A percentile compares a stretch with the other conserved stretches of the same genome.
Evolutionary conservation across 2,797 vertebrate genomes (phyloP).

Genomic region (Chaetophractus vellerosus): DNA sequence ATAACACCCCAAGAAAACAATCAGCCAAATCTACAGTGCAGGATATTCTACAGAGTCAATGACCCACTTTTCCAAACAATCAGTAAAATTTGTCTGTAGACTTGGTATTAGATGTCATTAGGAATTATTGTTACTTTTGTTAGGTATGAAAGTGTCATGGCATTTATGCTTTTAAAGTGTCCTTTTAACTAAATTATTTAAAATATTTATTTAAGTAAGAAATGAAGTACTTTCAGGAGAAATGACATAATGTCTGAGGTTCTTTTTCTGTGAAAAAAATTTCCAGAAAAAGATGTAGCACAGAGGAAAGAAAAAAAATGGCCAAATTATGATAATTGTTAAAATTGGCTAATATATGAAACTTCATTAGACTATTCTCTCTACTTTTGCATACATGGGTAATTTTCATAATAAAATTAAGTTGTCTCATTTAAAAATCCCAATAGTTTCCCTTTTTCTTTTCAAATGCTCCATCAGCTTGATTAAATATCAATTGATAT

Average conservation of each 20-base stretch:
- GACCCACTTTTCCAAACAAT: neutral
- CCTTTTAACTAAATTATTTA: neutral
- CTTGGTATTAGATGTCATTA: neutral
- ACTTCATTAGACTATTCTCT: neutral
- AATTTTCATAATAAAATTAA: neutral
- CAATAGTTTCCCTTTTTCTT: neutral
- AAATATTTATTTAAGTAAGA: neutral
- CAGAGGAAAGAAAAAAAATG: neutral
- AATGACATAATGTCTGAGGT: neutral
- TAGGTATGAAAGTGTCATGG: neutral
- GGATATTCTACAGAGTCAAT: neutral
- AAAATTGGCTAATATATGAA: neutral
- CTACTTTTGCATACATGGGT: neutral
- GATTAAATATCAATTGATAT: neutral
- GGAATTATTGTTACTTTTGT: neutral
- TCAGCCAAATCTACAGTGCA: neutral
- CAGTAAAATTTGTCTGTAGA: neutral
- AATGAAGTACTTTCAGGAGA: neutral
- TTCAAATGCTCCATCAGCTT: neutral
- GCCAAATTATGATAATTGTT: neutral
- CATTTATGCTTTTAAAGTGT: neutral
- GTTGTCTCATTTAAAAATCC: neutral
- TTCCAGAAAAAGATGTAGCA: neutral
- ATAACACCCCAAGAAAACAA: neutral
- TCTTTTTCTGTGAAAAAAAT: neutral